Evolutionary conservation across 2,888 invertebrate species (phyloP).

Genomic region (Apotomis betuletana): DNA sequence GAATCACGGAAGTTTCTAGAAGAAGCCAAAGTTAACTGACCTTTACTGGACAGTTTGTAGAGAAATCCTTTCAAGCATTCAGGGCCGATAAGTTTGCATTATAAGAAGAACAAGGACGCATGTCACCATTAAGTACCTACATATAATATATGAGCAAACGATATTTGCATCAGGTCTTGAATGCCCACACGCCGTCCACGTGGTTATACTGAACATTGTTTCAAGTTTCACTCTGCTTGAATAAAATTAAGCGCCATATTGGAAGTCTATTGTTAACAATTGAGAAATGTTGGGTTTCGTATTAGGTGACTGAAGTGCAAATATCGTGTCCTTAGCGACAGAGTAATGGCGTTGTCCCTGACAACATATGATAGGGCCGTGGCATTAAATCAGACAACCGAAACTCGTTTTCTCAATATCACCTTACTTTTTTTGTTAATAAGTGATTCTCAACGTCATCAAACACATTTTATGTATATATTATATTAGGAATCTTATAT

Average conservation of each 20-base stretch:
- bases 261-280: slow-evolving; percentile 25
- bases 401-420: slow-evolving; percentile 24
- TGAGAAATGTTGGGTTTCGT: slow-evolving; percentile 13
- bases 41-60: slow-evolving; percentile 47
- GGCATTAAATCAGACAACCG: neutral
- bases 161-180: slow-evolving; percentile 56
- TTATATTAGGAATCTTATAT: neutral
- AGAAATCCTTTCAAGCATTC: slow-evolving; percentile 30
- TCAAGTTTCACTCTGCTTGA: slow-evolving; percentile 32
- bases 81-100: slow-evolving; percentile 14
- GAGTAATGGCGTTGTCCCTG: neutral
- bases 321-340: slow-evolving; percentile 9
- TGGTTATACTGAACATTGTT: slow-evolving; percentile 25
- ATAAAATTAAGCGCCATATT: slow-evolving; percentile 32
- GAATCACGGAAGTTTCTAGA: slow-evolving; percentile 6
- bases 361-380: slow-evolving; percentile 1
- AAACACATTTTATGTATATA: neutral
- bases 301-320: neutral
- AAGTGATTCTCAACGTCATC: neutral
- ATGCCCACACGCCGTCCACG: slow-evolving; percentile 46
- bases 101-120: neutral
- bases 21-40: slow-evolving; percentile 2
- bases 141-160: neutral
- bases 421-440: slow-evolving; percentile 9
- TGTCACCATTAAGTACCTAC: neutral